Percentiles rank a stretch among this genome's conserved stretches.
phyloP scores from a whole-genome alignment of 2,888 invertebrate species.

The Salpingus planirostris region DNA sequence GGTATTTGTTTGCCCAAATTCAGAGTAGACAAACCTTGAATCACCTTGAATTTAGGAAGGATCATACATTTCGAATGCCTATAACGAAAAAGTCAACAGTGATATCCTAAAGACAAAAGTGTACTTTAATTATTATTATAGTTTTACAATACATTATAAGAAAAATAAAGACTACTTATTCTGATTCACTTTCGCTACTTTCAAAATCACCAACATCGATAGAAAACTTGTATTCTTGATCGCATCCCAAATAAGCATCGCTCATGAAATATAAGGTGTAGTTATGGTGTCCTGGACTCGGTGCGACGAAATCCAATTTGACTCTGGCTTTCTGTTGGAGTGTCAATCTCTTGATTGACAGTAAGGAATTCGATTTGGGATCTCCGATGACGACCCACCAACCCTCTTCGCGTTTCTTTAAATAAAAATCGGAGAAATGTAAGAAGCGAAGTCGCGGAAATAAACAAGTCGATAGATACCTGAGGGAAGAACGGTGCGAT shows the following conservation, averaged over 20 bases:
- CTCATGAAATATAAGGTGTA: conserved; percentile 99
- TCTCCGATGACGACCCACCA: conserved; percentile 99
- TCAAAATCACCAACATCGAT: conserved; percentile 73
- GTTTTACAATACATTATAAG: too few species aligned
- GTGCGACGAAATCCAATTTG: conserved; percentile 87
- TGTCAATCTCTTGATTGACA: conserved; percentile 94
- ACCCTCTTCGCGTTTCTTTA: conserved; percentile 80
- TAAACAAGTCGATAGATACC: conserved; percentile 42
- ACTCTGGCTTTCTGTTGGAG: conserved; percentile 87
- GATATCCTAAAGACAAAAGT: too few species aligned
- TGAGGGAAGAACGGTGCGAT: conserved; percentile 98
- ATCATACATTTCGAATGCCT: too few species aligned
- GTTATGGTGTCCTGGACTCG: conserved; percentile 76
- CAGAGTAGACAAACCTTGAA: too few species aligned
- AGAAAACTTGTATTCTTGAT: conserved; percentile 95
- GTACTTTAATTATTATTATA: too few species aligned
- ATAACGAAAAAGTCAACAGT: too few species aligned
- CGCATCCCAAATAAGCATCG: conserved; percentile 97
- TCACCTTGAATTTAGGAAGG: too few species aligned
- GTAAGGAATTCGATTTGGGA: conserved; percentile 83
- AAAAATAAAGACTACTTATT: conserved; percentile 38
- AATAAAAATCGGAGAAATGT: conserved; percentile 8
- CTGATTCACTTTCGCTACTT: conserved; percentile 53
- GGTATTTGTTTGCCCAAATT: conserved; percentile 84
- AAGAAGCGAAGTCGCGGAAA: too few species aligned